phyloP scores from a whole-genome alignment of 2,888 invertebrate genomes.

The Caenorhabditis uteleia region DNA sequence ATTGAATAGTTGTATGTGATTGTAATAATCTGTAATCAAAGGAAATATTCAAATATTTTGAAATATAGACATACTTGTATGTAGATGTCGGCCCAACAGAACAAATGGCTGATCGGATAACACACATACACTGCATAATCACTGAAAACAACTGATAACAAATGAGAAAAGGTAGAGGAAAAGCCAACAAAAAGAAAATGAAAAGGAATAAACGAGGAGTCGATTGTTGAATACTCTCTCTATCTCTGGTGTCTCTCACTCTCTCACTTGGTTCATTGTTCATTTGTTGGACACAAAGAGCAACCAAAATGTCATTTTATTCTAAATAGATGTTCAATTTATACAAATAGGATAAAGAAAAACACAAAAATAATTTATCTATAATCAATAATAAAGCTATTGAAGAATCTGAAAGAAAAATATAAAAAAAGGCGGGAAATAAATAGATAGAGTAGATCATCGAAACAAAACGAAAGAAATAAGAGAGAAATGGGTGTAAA shows the following conservation, averaged over 20 bases:
- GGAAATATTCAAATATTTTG: too few species aligned
- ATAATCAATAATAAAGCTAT: too few species aligned
- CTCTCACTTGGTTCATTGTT: background rate
- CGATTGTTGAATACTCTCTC: background rate
- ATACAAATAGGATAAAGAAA: background rate
- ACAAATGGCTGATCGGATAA: slow-evolving; percentile 15
- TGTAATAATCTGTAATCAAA: slow-evolving; percentile 14
- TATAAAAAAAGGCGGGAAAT: too few species aligned
- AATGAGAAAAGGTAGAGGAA: background rate
- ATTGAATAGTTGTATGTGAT: background rate
- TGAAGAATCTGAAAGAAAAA: background rate
- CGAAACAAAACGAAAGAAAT: background rate
- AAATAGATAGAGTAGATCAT: too few species aligned
- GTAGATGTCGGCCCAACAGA: slow-evolving; percentile 27
- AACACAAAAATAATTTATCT: background rate
- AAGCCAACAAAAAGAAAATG: background rate
- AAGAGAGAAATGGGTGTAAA: background rate
- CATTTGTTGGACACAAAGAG: background rate
- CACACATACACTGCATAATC: slow-evolving; percentile 20
- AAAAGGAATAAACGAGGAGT: background rate
- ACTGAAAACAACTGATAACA: background rate
- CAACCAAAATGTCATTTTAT: background rate
- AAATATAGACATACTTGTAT: background rate
- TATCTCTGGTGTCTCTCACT: background rate
- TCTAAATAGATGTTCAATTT: background rate